A percentile compares a stretch with the other conserved stretches of the same genome.
Evolutionary conservation across 1,140 invertebrate species (phyloP).

Genomic region (Aphelenchoides fujianensis): DNA sequence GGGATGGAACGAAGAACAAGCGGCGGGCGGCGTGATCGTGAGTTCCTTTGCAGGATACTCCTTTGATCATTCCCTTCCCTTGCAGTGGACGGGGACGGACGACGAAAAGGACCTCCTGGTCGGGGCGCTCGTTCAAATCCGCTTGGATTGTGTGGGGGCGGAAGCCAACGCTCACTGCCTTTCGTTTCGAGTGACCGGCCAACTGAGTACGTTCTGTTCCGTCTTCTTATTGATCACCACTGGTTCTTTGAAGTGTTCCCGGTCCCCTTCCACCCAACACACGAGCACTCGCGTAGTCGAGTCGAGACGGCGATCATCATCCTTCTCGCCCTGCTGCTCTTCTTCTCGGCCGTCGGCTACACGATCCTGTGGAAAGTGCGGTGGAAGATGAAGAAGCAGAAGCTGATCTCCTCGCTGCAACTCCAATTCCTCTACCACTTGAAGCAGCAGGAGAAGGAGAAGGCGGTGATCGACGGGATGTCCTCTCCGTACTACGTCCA

Average conservation of each 20-base stretch:
- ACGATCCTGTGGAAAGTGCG: slow-evolving; percentile 50
- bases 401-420: slow-evolving; percentile 46
- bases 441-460: slow-evolving; percentile 44
- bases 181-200: slow-evolving; percentile 36
- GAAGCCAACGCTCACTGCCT: slow-evolving; percentile 28
- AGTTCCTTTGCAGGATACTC: slow-evolving; percentile 10
- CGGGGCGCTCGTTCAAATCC: slow-evolving; percentile 33
- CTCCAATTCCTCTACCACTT: slow-evolving; percentile 55
- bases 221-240: no score
- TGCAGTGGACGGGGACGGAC: slow-evolving; percentile 42
- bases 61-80: background rate
- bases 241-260: no score
- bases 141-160: slow-evolving; percentile 29
- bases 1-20: slow-evolving; percentile 28
- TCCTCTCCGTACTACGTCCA: background rate
- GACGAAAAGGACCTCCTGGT: slow-evolving; percentile 29
- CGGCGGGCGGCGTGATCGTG: background rate
- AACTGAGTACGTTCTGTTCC: slow-evolving; percentile 28
- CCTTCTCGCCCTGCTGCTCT: slow-evolving; percentile 40
- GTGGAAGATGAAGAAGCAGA: slow-evolving; percentile 49
- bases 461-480: background rate
- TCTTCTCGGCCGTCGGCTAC: slow-evolving; percentile 40
- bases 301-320: slow-evolving; percentile 51
- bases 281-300: slow-evolving; percentile 13
- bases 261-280: no score